These are phyloP conservation scores for Dinoponera quadriceps DNA, from an alignment of 1,140 invertebrate genomes.

Conservation along the genomic window DNA sequence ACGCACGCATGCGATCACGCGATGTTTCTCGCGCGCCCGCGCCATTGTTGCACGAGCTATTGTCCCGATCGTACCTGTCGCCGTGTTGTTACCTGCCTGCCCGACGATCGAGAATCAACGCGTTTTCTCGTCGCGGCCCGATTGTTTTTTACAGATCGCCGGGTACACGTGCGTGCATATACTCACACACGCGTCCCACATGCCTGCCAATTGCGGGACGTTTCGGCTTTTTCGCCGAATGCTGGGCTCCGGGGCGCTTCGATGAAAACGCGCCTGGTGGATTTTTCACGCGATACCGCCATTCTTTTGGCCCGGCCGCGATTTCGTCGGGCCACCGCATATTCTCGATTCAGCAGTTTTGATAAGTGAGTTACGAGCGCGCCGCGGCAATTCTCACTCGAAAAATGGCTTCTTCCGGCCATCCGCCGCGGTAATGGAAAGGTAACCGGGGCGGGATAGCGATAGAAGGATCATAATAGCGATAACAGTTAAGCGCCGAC, in stretches of 20 bases:
- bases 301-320: constrained; percentile 34
- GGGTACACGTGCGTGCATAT: too few species aligned
- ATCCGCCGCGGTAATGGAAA: constrained; percentile 51
- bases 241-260: neutral
- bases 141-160: constrained; percentile 6
- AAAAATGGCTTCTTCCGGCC: constrained; percentile 59
- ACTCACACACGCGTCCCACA: neutral
- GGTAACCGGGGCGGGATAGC: constrained; percentile 40
- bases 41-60: constrained; percentile 35
- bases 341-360: constrained; percentile 60
- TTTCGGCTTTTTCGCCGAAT: constrained; percentile 4
- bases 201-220: constrained; percentile 33
- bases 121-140: constrained; percentile 23
- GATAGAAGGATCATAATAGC: constrained; percentile 57
- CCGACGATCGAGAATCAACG: constrained; percentile 32
- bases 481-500: constrained; percentile 24
- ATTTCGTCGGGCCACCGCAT: constrained; percentile 20
- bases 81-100: constrained; percentile 19
- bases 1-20: constrained; percentile 32
- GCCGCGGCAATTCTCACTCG: constrained; percentile 43
- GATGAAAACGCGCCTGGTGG: neutral
- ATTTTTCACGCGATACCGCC: constrained; percentile 29
- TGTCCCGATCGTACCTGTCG: constrained; percentile 33
- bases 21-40: neutral
- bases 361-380: constrained; percentile 56